These are phyloP conservation scores for Odocoileus virginianus DNA, from an alignment of 2,113 vertebrate genomes.

Conservation along the genomic window DNA sequence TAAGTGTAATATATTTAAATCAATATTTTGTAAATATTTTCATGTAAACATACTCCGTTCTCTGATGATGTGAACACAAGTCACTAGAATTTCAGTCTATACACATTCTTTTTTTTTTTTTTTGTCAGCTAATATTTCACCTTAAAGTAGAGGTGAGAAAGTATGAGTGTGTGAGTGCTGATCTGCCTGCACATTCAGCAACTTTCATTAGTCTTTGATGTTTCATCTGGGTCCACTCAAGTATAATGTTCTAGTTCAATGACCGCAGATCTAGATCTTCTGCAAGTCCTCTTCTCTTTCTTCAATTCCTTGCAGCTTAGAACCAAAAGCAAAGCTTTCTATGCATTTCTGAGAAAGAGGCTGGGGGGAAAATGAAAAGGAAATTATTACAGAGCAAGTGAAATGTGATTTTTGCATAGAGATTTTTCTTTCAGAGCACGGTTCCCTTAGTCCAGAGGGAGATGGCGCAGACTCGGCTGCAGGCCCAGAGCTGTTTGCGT, in stretches of 20 bases:
- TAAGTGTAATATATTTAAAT: conserved; percentile 31
- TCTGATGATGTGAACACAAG: conserved; percentile 13
- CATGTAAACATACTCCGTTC: conserved; percentile 9
- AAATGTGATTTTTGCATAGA: not conserved
- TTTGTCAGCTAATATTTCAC: not conserved
- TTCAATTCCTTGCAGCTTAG: not conserved
- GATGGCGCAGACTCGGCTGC: not conserved
- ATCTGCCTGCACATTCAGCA: not conserved
- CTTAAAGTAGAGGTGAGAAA: conserved; percentile 32
- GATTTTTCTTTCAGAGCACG: not conserved
- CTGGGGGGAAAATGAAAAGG: not conserved
- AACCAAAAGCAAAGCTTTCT: conserved; percentile 27
- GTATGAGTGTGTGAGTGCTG: not conserved
- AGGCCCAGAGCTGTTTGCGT: not conserved
- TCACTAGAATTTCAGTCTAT: not conserved
- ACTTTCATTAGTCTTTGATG: not conserved
- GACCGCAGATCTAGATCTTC: not conserved
- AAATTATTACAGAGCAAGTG: not conserved
- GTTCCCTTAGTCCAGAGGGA: not conserved
- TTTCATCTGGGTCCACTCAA: not conserved
- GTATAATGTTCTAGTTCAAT: not conserved
- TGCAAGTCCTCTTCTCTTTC: not conserved
- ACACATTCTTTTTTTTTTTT: not conserved
- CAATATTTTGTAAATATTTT: conserved; percentile 53
- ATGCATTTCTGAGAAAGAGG: not conserved